Evolutionary conservation across 2,888 invertebrate genomes (phyloP), one percentile per base, ranked within the genome.

Genomic region (Pediacus dermestoides): DNA sequence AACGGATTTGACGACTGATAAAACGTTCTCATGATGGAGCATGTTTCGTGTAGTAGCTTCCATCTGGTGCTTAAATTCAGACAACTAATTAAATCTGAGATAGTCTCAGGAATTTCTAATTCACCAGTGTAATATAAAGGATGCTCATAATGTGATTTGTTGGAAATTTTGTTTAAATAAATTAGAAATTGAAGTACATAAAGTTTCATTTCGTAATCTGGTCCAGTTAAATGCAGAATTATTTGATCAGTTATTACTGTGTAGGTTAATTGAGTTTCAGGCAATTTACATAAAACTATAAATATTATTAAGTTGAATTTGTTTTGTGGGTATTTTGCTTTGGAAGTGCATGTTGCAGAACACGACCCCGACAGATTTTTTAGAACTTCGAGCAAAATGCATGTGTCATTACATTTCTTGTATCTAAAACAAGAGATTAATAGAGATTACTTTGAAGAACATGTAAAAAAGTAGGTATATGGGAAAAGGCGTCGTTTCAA

Each of bases 201-300:
- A 11, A 8, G 14, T 16, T 31, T 3, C 10, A 14, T 4, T 16
- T 4, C 3, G 2, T 11, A 8, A 10, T 26, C 9, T 26, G n/a
- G 26, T 10, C 31, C 4, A 16, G 14, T 13, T 3, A 4, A 3
- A 8, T 56, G 52, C 34, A 62, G 37, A 37, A 57, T 47, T 27
- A 61, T 47, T 34, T 55, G 53, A 38, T 52, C 49, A 4, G 50
- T 48, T 10, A 59, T 42, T 2, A 58, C 53, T 11, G 50, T 36
- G 39, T 50, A 58, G 2, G 59, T 60, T 2, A 37, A 31, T 7
- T 50, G 48, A 18, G 44, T 53, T 41, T 57, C 55, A 44, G 58
- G 53, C 16, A 61, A 49, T 48, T 58, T 57, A 31, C 55, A 53
- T 4, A 59, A 32, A n/a, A 55, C 39, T 15, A 61, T 59, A 33